Evolutionary conservation across 2,888 invertebrate genomes (phyloP).

Genomic region (Biston betularia): DNA sequence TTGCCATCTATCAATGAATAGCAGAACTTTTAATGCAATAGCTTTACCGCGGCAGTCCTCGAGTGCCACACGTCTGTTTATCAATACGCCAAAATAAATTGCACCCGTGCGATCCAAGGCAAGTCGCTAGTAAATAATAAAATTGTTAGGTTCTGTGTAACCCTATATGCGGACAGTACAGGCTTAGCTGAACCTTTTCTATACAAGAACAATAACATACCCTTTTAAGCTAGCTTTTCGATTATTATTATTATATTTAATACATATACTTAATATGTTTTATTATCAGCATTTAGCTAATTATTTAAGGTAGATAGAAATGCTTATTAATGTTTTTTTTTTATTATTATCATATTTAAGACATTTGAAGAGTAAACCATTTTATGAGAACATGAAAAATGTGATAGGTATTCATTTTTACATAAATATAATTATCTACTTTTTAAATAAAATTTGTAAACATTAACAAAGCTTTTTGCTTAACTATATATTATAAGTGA

Average conservation of each 20-base stretch:
- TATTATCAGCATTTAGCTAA: slow-evolving; percentile 54
- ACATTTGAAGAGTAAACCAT: slow-evolving; percentile 5
- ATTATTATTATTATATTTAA: slow-evolving; percentile 35
- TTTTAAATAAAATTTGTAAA: slow-evolving; percentile 24
- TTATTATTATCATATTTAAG: slow-evolving; percentile 22
- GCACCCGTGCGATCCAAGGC: no score
- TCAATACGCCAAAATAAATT: no score
- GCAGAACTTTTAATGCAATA: no score
- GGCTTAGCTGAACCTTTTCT: slow-evolving; percentile 14
- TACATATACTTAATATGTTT: background rate
- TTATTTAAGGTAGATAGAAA: slow-evolving; percentile 53
- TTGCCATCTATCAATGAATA: no score
- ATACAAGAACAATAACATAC: slow-evolving; percentile 12
- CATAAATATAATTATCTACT: slow-evolving; percentile 5
- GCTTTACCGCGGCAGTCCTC: no score
- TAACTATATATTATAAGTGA: background rate
- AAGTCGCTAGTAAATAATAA: no score
- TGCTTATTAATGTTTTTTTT: slow-evolving; percentile 42
- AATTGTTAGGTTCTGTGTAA: background rate
- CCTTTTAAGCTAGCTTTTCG: slow-evolving; percentile 57
- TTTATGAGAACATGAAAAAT: slow-evolving; percentile 1
- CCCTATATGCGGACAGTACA: background rate
- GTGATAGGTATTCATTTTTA: slow-evolving; percentile 5
- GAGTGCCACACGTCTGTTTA: no score
- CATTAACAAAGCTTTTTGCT: slow-evolving; percentile 5